phyloP scores from a whole-genome alignment of 2,888 invertebrate genomes.

The Tanaodytes sp. region DNA sequence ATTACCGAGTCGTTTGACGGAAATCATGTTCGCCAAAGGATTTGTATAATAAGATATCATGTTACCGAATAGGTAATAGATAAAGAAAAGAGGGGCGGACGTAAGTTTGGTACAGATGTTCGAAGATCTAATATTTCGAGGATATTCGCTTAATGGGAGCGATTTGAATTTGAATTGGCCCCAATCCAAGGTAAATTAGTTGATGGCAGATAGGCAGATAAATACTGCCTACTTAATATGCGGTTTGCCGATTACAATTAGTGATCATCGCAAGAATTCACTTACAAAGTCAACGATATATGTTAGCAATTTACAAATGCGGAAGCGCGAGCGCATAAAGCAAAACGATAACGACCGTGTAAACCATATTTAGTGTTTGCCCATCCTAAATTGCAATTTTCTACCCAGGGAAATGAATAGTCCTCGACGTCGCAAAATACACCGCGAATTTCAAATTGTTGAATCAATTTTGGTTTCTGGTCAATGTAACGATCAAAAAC shows the following conservation, averaged over 20 bases:
- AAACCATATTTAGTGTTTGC: conserved; percentile 34
- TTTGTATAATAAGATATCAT: no score
- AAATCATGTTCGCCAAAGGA: no score
- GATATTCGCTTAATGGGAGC: conserved; percentile 30
- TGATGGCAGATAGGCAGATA: conserved; percentile 35
- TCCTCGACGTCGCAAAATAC: no score
- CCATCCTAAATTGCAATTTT: neutral
- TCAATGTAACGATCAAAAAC: no score
- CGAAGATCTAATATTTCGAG: conserved; percentile 10
- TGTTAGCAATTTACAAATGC: conserved; percentile 34
- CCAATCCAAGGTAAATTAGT: conserved; percentile 50
- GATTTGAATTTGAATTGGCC: conserved; percentile 46
- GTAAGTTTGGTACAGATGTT: conserved; percentile 14
- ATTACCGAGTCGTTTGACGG: no score
- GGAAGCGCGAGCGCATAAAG: conserved; percentile 22
- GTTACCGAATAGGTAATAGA: no score
- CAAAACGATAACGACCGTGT: conserved; percentile 33
- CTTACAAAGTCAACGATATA: conserved; percentile 46
- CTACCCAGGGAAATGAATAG: no score
- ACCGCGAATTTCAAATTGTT: no score
- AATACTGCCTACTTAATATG: conserved; percentile 49
- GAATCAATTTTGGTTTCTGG: no score
- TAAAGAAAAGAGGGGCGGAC: neutral
- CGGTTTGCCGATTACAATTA: conserved; percentile 50
- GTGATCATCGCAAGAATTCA: conserved; percentile 46